A percentile compares a stretch with the other conserved stretches of the same genome.
Conservation (phyloP, 2,113 vertebrate genomes). For the Astatoreochromis straeleni region DNA sequence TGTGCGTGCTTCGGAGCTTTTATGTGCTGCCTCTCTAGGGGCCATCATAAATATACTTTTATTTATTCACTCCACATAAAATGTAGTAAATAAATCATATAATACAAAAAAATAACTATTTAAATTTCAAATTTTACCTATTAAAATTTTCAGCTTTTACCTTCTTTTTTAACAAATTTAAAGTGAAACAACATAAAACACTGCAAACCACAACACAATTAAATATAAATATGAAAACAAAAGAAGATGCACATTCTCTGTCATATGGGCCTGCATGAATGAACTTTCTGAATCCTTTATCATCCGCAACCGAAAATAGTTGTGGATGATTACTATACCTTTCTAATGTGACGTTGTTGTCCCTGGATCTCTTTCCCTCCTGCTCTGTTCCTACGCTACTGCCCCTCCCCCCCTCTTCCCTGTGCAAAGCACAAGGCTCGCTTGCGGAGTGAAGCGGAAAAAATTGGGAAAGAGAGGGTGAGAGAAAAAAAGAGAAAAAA, state of each 20-base stretch:
- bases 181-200: no score
- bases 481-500: background rate
- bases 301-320: no score
- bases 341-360: background rate
- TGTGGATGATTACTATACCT: background rate
- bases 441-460: background rate
- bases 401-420: no score
- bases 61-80: background rate
- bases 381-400: background rate
- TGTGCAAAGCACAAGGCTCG: background rate
- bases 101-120: no score
- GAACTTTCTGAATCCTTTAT: no score
- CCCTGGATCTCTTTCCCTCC: background rate
- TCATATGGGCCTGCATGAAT: no score
- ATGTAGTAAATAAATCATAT: background rate
- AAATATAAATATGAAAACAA: no score
- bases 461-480: background rate
- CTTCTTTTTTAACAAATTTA: no score
- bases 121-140: no score
- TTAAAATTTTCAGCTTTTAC: no score
- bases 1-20: background rate
- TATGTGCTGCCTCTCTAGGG: background rate
- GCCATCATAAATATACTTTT: background rate
- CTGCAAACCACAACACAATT: no score
- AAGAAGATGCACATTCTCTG: no score